Base-by-base conservation (phyloP, 2,888 invertebrate species). In the Dasypolia templi region DNA sequence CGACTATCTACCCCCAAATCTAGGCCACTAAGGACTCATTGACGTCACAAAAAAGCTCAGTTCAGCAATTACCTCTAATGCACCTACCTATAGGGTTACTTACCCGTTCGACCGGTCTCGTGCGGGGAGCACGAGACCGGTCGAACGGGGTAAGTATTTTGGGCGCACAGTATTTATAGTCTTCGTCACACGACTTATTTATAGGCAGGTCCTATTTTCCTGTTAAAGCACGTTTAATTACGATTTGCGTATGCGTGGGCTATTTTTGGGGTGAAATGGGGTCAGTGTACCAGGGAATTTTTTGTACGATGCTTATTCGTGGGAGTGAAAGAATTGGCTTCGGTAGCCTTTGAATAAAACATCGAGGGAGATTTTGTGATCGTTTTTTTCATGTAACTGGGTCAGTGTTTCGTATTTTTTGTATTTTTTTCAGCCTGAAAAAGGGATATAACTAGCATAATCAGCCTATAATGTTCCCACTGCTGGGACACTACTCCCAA, bases 1-100 rank as follows among this genome's bases (percentile, higher is more conserved):
- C 6, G 19, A 55, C 39, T 19, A 26, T 17, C 11, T 26, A 49
- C 26, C 12, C 39, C 12, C 5, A 67, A 51, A n/a, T 42, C 3
- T 49, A 62, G 70, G 44, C 9, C 26, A 39, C 0, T 22, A 53
- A 26, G 29, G 42, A 35, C 32, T 56, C 17, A 51, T 75, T 75
- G 66, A 78, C 78, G 81, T 78, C 75, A 78, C 46, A 74, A 69
- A 74, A 68, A 42, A 56, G 32, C 62, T 69, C 51, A 32, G 26
- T 29, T 56, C 35, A 58, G 29, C 14, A 29, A 56, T 77, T 59
- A 51, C 35, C 39, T 53, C 22, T 22, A 51, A 77, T 22, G 59
- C 55, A 26, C 17, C 35, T 26, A 65, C 42, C 35, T 17, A 19
- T 19, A 35, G 49, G 62, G 66, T 81, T 66, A 56, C 3, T 75